Base-by-base conservation (phyloP, 2,113 vertebrate species). In the Xerus inauris region DNA sequence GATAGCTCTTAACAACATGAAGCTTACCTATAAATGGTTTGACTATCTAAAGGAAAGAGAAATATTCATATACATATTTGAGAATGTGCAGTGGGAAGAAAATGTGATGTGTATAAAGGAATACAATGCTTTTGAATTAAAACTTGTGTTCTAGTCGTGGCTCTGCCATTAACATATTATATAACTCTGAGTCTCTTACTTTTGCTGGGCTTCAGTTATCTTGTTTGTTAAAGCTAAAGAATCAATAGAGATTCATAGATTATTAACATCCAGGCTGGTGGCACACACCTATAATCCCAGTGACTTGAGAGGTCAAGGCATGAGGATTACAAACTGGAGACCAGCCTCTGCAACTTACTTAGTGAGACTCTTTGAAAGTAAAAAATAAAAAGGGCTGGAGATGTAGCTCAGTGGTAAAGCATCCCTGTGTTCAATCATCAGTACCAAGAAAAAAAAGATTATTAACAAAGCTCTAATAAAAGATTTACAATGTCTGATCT, bases 151-250 rank as follows among this genome's bases (percentile, higher is more conserved):
- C 40, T 81, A 82, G 19, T 51, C 6, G 10, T 89, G 69, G 4
- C 26, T 89, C 35, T 86, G n/a, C 40, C 28, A 32, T 86, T 95
- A 91, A 89, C 30, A 91, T 82, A 19, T 8, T 86, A 45, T 85
- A 6, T 32, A 86, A 85, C 11, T 82, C 54, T 77, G 42, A 76
- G 45, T 91, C 35, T 8, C 26, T 86, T 91, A 42, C 8, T 47
- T 94, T 85, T n/a, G 38, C 38, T 65, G 42, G 38, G 9, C 13
- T 32, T 85, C 59, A 88, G 35, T 76, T 89, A 77, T 16, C 5
- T 75, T 91, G 30, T n/a, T 92, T 91, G 22, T 35, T 91, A 96
- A 65, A 16, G 47, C 4, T 54, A 88, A 86, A 80, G 1, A 10
- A 83, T 71, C 12, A 64, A 57, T 67, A 85, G 3, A 30, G 19